These are phyloP conservation scores for Mystacides longicornis DNA, from an alignment of 2,888 invertebrate species.

Conservation along the genomic window DNA sequence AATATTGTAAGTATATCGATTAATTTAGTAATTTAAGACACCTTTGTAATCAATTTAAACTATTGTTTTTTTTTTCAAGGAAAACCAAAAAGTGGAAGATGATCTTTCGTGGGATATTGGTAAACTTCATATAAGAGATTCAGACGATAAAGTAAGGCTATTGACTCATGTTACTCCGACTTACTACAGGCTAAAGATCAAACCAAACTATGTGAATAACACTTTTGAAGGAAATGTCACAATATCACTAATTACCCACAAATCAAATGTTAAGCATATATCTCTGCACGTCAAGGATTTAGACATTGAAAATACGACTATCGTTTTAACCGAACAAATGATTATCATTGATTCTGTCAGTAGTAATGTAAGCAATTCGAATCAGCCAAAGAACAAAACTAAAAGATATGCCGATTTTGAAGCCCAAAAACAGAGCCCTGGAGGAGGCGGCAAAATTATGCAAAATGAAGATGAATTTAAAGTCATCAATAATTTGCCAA, in stretches of 20 bases:
- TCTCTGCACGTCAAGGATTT: conserved; percentile 48
- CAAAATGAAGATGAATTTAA: neutral
- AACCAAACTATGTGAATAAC: conserved; percentile 43
- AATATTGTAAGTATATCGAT: conserved; percentile 7
- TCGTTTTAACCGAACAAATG: conserved; percentile 40
- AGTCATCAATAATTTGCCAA: conserved; percentile 1
- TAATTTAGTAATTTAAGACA: neutral
- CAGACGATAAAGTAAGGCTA: conserved; percentile 31
- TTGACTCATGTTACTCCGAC: conserved; percentile 46
- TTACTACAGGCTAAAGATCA: conserved; percentile 50
- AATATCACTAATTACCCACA: conserved; percentile 42
- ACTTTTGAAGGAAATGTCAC: conserved; percentile 41
- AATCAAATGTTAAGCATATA: conserved; percentile 37
- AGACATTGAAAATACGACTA: conserved; percentile 35
- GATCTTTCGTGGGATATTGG: conserved; percentile 22
- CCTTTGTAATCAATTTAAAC: neutral
- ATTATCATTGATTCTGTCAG: conserved; percentile 21
- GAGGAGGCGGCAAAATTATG: conserved; percentile 4
- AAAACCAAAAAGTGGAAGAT: conserved; percentile 16
- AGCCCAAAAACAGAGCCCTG: neutral
- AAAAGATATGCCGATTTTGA: neutral
- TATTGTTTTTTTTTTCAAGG: conserved; percentile 15
- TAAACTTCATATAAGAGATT: conserved; percentile 15
- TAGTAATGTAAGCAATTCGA: conserved; percentile 19
- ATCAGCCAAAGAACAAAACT: neutral